Conservation (phyloP, 2,113 vertebrate genomes). For the Cairina moschata region DNA sequence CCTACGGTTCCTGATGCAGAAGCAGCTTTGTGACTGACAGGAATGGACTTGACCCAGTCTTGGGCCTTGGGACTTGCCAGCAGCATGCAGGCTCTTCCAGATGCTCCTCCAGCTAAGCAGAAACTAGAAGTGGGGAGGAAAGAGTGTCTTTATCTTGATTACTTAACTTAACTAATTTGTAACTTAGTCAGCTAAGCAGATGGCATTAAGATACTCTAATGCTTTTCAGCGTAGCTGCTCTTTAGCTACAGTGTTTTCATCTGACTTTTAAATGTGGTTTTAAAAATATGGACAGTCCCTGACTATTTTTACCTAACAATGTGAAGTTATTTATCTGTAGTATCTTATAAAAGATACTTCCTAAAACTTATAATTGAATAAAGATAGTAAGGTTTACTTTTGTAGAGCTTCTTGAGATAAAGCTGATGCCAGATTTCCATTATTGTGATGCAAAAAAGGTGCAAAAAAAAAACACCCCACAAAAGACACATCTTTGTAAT, state of each 20-base stretch:
- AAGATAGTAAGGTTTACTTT: neutral
- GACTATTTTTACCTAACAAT: neutral
- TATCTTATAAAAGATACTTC: neutral
- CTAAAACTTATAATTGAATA: neutral
- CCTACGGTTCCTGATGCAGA: neutral
- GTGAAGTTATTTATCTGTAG: neutral
- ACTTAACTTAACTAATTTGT: conserved; percentile 4
- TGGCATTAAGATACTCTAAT: neutral
- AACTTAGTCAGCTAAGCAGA: neutral
- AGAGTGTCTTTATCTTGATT: neutral
- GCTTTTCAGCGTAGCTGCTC: neutral
- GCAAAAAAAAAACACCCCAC: neutral
- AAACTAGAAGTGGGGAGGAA: neutral
- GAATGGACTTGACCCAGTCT: neutral
- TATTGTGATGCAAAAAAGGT: neutral
- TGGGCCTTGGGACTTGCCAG: neutral
- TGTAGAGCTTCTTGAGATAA: neutral
- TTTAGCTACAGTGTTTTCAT: neutral
- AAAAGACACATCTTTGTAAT: neutral
- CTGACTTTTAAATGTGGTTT: neutral
- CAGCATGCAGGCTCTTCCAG: neutral
- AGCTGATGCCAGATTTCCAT: neutral
- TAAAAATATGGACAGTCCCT: neutral
- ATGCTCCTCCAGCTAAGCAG: neutral
- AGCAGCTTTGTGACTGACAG: neutral